Percentiles rank a stretch among this genome's conserved stretches.
phyloP scores from a whole-genome alignment of 2,113 vertebrate genomes.

The Pygoscelis antarcticus region DNA sequence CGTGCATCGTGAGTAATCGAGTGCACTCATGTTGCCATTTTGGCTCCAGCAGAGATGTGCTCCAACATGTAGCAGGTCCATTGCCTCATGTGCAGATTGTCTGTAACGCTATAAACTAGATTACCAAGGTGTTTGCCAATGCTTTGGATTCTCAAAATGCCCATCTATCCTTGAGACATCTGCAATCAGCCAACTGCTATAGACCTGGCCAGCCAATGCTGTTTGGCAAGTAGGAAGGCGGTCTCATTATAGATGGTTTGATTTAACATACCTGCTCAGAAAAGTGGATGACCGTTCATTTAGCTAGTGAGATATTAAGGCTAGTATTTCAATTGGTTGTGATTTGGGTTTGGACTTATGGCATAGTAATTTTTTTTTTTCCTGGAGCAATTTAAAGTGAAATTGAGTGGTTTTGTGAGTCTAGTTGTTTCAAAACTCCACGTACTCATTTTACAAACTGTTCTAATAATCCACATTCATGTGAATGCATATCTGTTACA shows the following conservation, averaged over 20 bases:
- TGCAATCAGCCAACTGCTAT: conserved; percentile 18
- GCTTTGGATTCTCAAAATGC: background rate
- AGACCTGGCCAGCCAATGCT: background rate
- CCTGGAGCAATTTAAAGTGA: background rate
- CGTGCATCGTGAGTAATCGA: rapidly evolving
- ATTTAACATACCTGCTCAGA: background rate
- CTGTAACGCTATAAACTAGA: background rate
- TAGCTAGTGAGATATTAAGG: background rate
- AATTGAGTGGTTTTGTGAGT: background rate
- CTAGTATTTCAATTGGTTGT: background rate
- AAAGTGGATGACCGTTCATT: background rate
- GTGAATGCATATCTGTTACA: background rate
- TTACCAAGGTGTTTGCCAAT: background rate
- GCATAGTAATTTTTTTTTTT: background rate
- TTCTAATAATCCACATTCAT: background rate
- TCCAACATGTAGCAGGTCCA: rapidly evolving
- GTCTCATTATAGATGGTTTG: background rate
- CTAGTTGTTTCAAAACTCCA: background rate
- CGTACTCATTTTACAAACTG: background rate
- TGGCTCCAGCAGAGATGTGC: background rate
- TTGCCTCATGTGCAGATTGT: background rate
- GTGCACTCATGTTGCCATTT: rapidly evolving
- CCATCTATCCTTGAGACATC: background rate
- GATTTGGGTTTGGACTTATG: background rate
- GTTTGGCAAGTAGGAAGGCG: background rate